Base-by-base conservation (phyloP, 2,797 vertebrate genomes). In the Pipistrellus kuhlii region DNA sequence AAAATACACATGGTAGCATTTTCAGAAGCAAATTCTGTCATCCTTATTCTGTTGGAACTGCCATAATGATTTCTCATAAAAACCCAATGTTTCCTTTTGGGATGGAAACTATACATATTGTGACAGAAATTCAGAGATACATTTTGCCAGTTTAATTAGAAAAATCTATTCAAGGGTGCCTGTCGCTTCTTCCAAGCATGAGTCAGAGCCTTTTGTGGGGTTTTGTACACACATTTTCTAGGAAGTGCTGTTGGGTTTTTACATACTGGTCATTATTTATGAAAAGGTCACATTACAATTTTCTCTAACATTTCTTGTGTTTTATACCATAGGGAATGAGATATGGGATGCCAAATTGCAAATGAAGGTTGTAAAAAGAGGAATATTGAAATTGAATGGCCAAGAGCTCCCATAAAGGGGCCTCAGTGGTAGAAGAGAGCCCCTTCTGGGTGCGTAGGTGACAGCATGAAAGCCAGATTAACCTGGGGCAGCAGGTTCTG, bases 231-330 rank as follows among this genome's bases (percentile, higher is more conserved):
- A 46, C 21, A 94, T 93, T 96, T 96, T 94, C 62, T 68, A 68
- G 92, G 87, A 88, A 75, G 92, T 7, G 4, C 53, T 51, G 38
- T 62, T 88, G 75, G 20, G 55, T 51, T 93, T 95, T 95, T 95
- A 55, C 68, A 88, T 92, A 46, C 41, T 44, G 86, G 91, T 90
- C 96, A 92, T 96, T 97, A 73, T 86, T 92, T 92, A 86, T 86
- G 44, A 64, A 96, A 97, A 97, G 94, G 88, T 93, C 88, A 92
- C 83, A 89, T 94, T 92, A 92, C 10, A 96, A 86, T 90, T 95
- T 91, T 80, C 75, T 92, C 32, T 77, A 59, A 59, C 71, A 46
- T 89, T 96, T 90, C 66, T 69, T 23, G n/a, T 78, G 62, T 91
- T 83, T 62, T 95, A 53, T 94, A 84, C 85, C 55, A 88, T 55